A percentile compares a stretch with the other conserved stretches of the same genome.
Conservation (phyloP, 2,113 vertebrate species). For the Syngnathus floridae region DNA sequence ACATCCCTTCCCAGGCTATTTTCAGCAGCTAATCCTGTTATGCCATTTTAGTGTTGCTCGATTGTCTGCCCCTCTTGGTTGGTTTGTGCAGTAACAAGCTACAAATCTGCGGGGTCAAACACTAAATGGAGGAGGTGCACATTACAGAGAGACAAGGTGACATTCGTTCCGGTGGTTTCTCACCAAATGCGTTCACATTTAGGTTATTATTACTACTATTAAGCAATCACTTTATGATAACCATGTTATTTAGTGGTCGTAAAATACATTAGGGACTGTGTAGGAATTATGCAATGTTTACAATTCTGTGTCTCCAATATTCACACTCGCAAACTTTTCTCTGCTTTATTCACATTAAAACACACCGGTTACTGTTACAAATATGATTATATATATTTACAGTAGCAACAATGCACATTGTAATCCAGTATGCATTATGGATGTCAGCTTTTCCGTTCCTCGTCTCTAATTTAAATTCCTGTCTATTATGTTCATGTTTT, state of each 20-base stretch:
- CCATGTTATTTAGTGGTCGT: neutral
- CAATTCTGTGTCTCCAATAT: neutral
- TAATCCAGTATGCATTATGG: too few relatives aligned
- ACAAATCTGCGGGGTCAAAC: neutral
- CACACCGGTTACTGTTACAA: neutral
- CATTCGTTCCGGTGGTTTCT: neutral
- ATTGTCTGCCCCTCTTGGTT: constrained; percentile 25
- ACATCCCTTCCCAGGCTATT: constrained; percentile 61
- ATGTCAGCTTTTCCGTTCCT: too few relatives aligned
- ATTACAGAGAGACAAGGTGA: neutral
- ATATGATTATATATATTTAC: neutral
- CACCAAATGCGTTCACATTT: neutral
- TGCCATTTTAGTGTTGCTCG: constrained; percentile 32
- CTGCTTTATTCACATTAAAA: neutral
- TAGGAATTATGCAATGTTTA: neutral
- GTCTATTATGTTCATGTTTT: neutral
- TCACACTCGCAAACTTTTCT: neutral
- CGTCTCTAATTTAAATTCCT: neutral
- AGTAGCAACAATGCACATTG: too few relatives aligned
- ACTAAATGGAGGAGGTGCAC: neutral
- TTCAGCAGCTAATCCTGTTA: constrained; percentile 70
- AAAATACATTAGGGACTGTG: too few relatives aligned
- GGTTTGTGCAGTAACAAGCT: neutral
- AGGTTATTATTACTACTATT: neutral
- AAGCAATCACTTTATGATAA: neutral